These are phyloP conservation scores for Ceratotherium simum DNA, from an alignment of 2,113 vertebrate species.

Conservation along the genomic window DNA sequence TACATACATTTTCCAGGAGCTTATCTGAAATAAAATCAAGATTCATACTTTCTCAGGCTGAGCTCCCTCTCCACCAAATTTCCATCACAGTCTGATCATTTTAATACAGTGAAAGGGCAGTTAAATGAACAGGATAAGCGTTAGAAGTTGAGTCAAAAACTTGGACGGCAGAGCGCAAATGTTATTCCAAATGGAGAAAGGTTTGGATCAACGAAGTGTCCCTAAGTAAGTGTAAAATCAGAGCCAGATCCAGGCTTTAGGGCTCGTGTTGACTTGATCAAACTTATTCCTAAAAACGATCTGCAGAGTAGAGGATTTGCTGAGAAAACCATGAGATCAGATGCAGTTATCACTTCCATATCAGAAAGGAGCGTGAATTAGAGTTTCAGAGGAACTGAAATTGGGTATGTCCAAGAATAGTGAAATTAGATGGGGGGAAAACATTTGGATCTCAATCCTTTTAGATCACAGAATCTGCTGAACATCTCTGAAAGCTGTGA, in stretches of 20 bases:
- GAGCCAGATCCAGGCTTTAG: slow-evolving; percentile 16
- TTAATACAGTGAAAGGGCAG: not conserved
- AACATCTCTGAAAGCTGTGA: slow-evolving; percentile 13
- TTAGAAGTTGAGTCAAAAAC: not conserved
- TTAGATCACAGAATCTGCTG: not conserved
- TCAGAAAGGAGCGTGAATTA: not conserved
- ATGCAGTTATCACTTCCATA: not conserved
- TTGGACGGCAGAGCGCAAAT: not conserved
- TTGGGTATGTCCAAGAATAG: not conserved
- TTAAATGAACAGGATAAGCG: not conserved
- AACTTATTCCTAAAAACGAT: not conserved
- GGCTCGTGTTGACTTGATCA: not conserved
- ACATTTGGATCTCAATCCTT: not conserved
- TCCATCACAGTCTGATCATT: not conserved
- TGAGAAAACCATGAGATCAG: not conserved
- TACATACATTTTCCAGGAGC: slow-evolving; percentile 58
- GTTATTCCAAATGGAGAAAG: slow-evolving; percentile 38
- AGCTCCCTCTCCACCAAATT: slow-evolving; percentile 21
- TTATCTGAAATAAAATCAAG: slow-evolving; percentile 76
- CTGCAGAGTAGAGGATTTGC: not conserved
- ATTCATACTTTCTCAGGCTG: slow-evolving; percentile 61
- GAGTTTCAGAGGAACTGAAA: not conserved
- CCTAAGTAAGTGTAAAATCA: slow-evolving; percentile 49
- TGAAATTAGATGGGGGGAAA: not conserved
- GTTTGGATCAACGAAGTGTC: slow-evolving; percentile 21